Base-by-base conservation (phyloP, 2,888 invertebrate genomes). In the Heliconius cydno region DNA sequence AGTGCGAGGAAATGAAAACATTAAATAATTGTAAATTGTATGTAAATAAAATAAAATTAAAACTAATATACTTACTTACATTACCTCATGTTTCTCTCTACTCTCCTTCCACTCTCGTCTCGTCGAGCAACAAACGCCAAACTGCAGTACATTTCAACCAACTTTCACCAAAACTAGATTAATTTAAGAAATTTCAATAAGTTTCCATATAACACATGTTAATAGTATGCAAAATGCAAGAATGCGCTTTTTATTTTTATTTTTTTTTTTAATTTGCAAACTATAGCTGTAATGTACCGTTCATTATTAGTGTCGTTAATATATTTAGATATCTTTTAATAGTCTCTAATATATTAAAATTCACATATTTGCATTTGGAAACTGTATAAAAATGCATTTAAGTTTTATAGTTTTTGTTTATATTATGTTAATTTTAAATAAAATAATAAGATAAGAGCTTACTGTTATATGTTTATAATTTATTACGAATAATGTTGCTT, bases 161-260 rank as follows among this genome's bases (percentile, higher is more conserved):
- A 78, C 72, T 76, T 78, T 80, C 75, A 60, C 68, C 41, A 30
- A 67, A 73, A 57, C 72, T 52, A 71, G 66, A 67, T 73, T 67
- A 65, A 38, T 73, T 73, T 65, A 25, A 41, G 52, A 80, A 25
- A 73, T 73, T 76, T 72, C 28, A 41, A 25, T 70, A 46, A 76
- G 46, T 46, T 72, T 38, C 66, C 52, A 71, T 78, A 66, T 72
- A 57, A 52, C 65, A 57, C 66, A 65, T 46, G 12, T 30, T 76
- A 70, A 68, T 70, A n/a, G 52, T 34, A 66, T 78, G 22, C 52
- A 52, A 52, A 52, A 52, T 52, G 22, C 22, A 52, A 52, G 22
- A 52, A 52, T 52, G 46, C 46, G 46, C 19, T 52, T 22, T 52
- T 52, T 19, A 52, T 70, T 57, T 25, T 22, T 41, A 38, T 34